Evolutionary conservation across 2,113 vertebrate genomes (phyloP), one percentile per base, ranked within the genome.

Genomic region (Gopherus flavomarginatus): DNA sequence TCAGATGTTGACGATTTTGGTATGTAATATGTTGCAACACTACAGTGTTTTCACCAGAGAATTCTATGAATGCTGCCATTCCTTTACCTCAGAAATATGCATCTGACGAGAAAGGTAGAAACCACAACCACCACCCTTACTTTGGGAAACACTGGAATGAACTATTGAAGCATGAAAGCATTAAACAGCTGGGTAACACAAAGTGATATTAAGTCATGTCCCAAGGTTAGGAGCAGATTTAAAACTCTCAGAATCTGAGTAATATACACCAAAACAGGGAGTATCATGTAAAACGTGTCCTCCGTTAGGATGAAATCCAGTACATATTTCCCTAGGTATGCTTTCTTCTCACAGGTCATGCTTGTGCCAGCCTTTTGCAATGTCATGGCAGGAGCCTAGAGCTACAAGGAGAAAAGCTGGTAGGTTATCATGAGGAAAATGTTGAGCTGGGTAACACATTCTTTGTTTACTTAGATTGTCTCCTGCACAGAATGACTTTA

Each of bases 401-500:
- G 54, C 24, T 65, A 59, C 57, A 65, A 81, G 57, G 38, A 24
- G 24, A 65, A 81, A 88, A 65, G 42, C 31, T 53, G 56, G 27
- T 26, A 50, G 26, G 22, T 65, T 52, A 26, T 42, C 80, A n/a
- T 29, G 50, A n/a, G 24, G 8, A 49, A n/a, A 54, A 62, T 16
- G n/a, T 49, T 44, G 31, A 72, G 35, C 14, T 11, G 53, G 42
- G 21, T 49, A 6, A 4, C 24, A 17, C 11, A 24, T 57, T 77
- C 8, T 6, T 11, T 72, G 2, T 83, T 65, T 6, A 0, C 1
- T 22, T 1, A 16, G 26, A 75, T 29, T 24, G 11, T 3, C 3
- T 0, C n/a, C 12, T 42, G 1, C 62, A 49, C 5, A 35, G 42
- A 38, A 5, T 3, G 16, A 24, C 53, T 31, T 9, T 27, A 38